Evolutionary conservation across 2,888 invertebrate species (phyloP), one percentile per base, ranked within the genome.

Genomic region (Diploptera punctata): DNA sequence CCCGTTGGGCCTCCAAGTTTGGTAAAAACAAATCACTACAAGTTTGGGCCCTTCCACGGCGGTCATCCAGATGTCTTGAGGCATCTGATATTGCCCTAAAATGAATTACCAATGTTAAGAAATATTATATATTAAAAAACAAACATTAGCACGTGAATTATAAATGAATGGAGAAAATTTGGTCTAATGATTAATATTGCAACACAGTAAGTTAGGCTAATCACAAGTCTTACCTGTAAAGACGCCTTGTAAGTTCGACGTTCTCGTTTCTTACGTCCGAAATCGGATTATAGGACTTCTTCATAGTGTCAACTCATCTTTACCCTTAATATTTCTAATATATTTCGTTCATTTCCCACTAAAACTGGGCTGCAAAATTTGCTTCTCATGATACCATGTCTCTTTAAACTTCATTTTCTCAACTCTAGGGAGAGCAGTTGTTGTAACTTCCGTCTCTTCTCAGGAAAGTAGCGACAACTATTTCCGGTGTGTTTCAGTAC

Each of bases 11-110:
- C 84, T 92, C 91, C 77, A 91, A 85, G 72, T 87, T 86, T 73
- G 90, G 88, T 69, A 89, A 87, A 81, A 94, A 94, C 70, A 94
- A 84, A 79, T 94, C 92, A 49, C 85, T 82, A 72, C 92, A 86
- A 65, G 85, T 86, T 76, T 84, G 83, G 77, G 90, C 88, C 76
- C 86, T 85, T 76, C 86, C 84, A 76, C 89, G 88, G 76, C 89
- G 87, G 80, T 91, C 91, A 75, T 91, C 90, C 77, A 92, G 85
- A 76, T 88, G 88, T 79, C 90, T 88, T 68, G 89, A 88, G 77
- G 89, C 86, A 80, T 92, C 92, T 76, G 86, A 89, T 77, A 91
- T 87, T 80, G 88, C 88, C 80, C 92, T 85, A 89, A 83, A 74
- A 29, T 65, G 21, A 13, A 19, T 16, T 24, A 24, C 13, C 7